phyloP scores from a whole-genome alignment of 2,888 invertebrate species.

The Cerastoderma edule region DNA sequence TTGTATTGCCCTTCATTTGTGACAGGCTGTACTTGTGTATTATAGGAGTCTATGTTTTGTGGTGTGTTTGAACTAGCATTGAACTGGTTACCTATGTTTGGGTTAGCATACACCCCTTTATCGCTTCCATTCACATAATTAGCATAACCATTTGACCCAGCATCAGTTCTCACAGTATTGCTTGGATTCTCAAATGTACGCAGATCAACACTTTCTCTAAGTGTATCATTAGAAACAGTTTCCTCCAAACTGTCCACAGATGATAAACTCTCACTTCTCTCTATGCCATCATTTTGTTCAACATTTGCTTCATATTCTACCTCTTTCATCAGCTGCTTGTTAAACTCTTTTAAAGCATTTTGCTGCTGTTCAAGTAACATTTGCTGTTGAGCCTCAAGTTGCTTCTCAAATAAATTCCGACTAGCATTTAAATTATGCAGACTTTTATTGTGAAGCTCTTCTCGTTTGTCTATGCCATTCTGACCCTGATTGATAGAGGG shows the following conservation, averaged over 20 bases:
- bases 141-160: conserved; percentile 20
- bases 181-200: conserved; percentile 25
- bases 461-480: conserved; percentile 44
- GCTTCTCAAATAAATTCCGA: conserved; percentile 79
- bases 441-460: conserved; percentile 74
- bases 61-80: conserved; percentile 31
- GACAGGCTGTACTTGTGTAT: conserved; percentile 44
- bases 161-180: conserved; percentile 5
- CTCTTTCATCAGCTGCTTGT: conserved; percentile 75
- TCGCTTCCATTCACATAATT: conserved; percentile 1
- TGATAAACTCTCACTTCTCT: conserved; percentile 71
- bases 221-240: conserved; percentile 52
- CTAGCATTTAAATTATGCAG: conserved; percentile 77
- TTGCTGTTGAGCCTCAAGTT: conserved; percentile 78
- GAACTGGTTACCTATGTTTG: conserved; percentile 13
- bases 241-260: conserved; percentile 77
- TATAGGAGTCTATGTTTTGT: conserved; percentile 53
- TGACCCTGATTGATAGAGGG: conserved; percentile 44
- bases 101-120: conserved; percentile 23
- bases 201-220: conserved; percentile 57
- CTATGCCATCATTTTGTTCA: conserved; percentile 41
- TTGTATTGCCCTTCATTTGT: neutral
- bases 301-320: conserved; percentile 65
- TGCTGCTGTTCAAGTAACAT: conserved; percentile 76
- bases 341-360: conserved; percentile 75